Percentiles rank a stretch among this genome's conserved stretches.
phyloP scores from a whole-genome alignment of 2,888 invertebrate species.

The Halictus quadricinctus region DNA sequence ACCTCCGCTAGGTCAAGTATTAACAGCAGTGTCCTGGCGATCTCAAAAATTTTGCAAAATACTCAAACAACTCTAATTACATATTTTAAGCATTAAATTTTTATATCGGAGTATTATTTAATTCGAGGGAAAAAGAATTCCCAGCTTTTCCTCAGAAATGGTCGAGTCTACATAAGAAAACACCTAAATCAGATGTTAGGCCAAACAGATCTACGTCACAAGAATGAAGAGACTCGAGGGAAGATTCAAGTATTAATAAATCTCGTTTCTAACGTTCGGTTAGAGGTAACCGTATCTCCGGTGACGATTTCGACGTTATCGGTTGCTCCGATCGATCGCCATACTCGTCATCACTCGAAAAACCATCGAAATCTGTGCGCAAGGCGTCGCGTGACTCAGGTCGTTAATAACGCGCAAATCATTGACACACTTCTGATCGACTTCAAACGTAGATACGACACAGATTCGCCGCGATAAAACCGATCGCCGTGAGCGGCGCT shows the following conservation, averaged over 20 bases:
- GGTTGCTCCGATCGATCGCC: background rate
- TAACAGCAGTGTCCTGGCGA: too few species aligned
- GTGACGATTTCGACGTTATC: background rate
- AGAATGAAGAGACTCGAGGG: background rate
- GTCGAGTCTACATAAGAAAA: too few species aligned
- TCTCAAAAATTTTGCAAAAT: background rate
- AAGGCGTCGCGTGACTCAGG: constrained; percentile 34
- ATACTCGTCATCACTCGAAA: background rate
- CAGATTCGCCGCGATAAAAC: constrained; percentile 41
- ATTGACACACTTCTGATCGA: constrained; percentile 47
- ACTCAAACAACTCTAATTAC: too few species aligned
- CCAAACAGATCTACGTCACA: background rate
- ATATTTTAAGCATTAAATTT: too few species aligned
- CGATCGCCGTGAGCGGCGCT: constrained; percentile 37
- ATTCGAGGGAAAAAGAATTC: too few species aligned
- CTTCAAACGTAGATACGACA: constrained; percentile 22
- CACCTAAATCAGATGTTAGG: too few species aligned
- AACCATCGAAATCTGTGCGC: constrained; percentile 6
- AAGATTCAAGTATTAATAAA: background rate
- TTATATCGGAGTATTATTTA: too few species aligned
- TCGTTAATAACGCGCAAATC: constrained; percentile 48
- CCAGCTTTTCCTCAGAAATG: too few species aligned
- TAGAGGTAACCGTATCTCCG: background rate
- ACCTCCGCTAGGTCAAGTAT: background rate
- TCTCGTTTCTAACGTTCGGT: background rate